These are phyloP conservation scores for Ophion ellenae DNA, from an alignment of 2,888 invertebrate genomes.

Conservation along the genomic window DNA sequence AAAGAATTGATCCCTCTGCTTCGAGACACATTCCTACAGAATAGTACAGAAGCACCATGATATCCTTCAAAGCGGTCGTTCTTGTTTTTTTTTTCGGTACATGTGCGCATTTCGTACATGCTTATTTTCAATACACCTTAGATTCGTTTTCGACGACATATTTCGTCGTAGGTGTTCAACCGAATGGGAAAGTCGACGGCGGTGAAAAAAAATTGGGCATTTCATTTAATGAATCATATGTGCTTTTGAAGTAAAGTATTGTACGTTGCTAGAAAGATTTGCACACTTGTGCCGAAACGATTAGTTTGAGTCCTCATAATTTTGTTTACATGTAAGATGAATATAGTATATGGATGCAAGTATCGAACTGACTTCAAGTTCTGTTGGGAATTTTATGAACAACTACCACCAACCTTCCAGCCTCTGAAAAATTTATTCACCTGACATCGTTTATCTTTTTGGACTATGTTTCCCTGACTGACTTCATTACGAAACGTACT, in stretches of 20 bases:
- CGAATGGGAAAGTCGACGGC: no score
- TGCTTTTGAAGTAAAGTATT: no score
- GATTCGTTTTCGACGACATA: no score
- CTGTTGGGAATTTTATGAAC: neutral
- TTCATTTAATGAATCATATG: no score
- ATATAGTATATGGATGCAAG: neutral
- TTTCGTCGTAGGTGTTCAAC: no score
- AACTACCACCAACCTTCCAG: neutral
- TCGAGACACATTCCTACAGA: constrained; percentile 27
- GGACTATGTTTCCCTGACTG: neutral
- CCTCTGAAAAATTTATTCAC: neutral
- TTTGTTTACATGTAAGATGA: neutral
- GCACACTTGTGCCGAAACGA: neutral
- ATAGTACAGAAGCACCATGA: constrained; percentile 24
- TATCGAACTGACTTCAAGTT: neutral
- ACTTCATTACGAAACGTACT: neutral
- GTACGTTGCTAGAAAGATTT: no score
- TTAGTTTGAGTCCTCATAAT: neutral
- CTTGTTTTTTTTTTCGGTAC: neutral
- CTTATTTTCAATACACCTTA: neutral
- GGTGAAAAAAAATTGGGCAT: no score
- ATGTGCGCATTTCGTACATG: constrained; percentile 4
- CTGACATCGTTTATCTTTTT: neutral
- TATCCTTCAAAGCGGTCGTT: constrained; percentile 22
- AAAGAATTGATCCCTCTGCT: constrained; percentile 44